Evolutionary conservation across 2,113 vertebrate genomes (phyloP), one percentile per base, ranked within the genome.

Genomic region (Oophaga pumilio): DNA sequence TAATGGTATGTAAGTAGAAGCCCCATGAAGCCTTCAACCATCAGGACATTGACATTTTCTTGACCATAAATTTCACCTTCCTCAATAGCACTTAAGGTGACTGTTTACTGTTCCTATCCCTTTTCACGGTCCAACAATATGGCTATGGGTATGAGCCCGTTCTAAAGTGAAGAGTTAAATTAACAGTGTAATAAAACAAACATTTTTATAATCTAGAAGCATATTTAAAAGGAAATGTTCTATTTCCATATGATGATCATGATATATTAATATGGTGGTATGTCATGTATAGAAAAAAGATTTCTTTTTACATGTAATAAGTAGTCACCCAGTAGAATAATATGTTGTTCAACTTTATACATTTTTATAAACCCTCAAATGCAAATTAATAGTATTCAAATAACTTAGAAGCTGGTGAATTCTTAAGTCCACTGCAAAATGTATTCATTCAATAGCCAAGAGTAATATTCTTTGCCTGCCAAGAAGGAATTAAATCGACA

Each of bases 381-480:
- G 71, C 71, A 49, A 50, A 74, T 49, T 2, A 20, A 74, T 74
- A 8, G 33, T 20, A 3, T 49, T 50, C 18, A 74, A 50, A 33
- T 73, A 73, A 73, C 33, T 43, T 73, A 18, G 28, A 43, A 74
- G 17, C 43, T 50, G 71, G 71, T 74, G 71, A 74, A 74, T 74
- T 18, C 71, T 74, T 17, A 74, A 49, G 71, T 49, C 33, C 71
- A 43, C 43, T 43, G 50, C 71, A 50, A 74, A 74, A 50, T 74
- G 8, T 74, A 50, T 74, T 74, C 33, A 74, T 50, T 74, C 11
- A 10, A 49, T 49, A 74, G 71, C 71, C 71, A 74, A 74, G 71
- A 74, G 71, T 22, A 74, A 74, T 18, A 74, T 74, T 74, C 18
- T 22, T 50, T 74, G 33, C 71, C 71, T 74, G 71, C 71, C 71